Evolutionary conservation across 2,113 vertebrate genomes (phyloP).

Genomic region (Agelaius phoeniceus): DNA sequence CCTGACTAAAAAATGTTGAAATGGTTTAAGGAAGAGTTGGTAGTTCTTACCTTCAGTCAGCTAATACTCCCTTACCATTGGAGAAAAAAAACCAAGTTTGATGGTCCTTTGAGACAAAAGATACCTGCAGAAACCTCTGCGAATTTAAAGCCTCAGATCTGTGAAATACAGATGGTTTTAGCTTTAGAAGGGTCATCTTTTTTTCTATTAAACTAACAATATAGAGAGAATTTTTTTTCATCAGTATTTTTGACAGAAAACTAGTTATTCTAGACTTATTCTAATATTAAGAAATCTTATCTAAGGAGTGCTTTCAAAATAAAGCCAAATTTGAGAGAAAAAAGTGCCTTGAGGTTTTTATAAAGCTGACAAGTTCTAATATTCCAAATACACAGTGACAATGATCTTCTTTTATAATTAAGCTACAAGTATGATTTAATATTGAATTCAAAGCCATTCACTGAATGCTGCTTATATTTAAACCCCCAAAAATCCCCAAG

Average conservation of each 20-base stretch:
- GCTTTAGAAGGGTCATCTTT: background rate
- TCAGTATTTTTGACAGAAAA: background rate
- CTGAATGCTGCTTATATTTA: background rate
- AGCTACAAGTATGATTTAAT: background rate
- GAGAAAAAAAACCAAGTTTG: background rate
- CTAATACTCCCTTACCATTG: background rate
- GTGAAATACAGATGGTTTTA: background rate
- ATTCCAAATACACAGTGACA: slow-evolving; percentile 19
- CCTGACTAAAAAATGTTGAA: background rate
- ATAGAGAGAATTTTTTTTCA: background rate
- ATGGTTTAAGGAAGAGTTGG: background rate
- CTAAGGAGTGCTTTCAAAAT: slow-evolving; percentile 12
- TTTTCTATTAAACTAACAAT: background rate
- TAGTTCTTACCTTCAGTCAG: background rate
- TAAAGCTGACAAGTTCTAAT: slow-evolving; percentile 35
- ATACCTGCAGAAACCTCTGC: background rate
- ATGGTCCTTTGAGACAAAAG: background rate
- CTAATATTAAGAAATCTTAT: slow-evolving; percentile 39
- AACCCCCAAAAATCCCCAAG: background rate
- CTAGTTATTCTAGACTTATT: background rate
- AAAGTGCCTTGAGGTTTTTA: slow-evolving; percentile 40
- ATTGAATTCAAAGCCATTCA: slow-evolving; percentile 6
- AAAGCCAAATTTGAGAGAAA: slow-evolving; percentile 19
- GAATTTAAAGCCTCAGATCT: background rate
- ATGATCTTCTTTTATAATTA: slow-evolving; percentile 42